Conservation (phyloP, 2,797 vertebrate species). For the Gephyroberyx darwinii region DNA sequence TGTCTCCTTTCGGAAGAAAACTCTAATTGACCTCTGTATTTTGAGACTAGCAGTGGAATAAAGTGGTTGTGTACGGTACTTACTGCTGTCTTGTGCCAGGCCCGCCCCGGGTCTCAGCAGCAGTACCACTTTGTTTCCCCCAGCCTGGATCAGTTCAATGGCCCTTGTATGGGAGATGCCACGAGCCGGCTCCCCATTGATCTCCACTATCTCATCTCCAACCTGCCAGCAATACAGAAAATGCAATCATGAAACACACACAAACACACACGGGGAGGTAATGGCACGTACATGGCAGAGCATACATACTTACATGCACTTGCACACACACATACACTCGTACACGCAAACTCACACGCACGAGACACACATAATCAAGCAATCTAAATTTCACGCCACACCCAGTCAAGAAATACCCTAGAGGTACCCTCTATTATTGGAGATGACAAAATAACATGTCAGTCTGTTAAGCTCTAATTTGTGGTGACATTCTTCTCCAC, state of each 20-base stretch:
- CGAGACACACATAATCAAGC: constrained; percentile 24
- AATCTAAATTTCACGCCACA: constrained; percentile 26
- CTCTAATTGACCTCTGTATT: neutral
- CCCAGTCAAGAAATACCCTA: constrained; percentile 28
- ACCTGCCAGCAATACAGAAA: constrained; percentile 82
- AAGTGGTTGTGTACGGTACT: constrained; percentile 54
- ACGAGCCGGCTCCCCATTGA: constrained; percentile 95
- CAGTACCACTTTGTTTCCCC: constrained; percentile 93
- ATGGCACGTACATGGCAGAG: too few species aligned
- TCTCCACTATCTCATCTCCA: constrained; percentile 98
- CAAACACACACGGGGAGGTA: constrained; percentile 1
- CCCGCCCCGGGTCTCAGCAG: constrained; percentile 93
- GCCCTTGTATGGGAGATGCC: constrained; percentile 97
- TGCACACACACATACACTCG: constrained; percentile 9
- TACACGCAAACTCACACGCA: too few species aligned
- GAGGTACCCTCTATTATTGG: constrained; percentile 59
- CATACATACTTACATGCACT: too few species aligned
- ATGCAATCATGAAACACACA: constrained; percentile 25
- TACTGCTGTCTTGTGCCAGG: constrained; percentile 93
- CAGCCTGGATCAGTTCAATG: constrained; percentile 97
- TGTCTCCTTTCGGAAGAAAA: neutral
- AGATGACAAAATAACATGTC: constrained; percentile 66
- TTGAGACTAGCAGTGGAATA: neutral
- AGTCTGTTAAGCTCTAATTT: constrained; percentile 59
- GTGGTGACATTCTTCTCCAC: constrained; percentile 55